These are phyloP conservation scores for Drosophila oshimai DNA, from an alignment of 1,140 invertebrate genomes.

Conservation along the genomic window DNA sequence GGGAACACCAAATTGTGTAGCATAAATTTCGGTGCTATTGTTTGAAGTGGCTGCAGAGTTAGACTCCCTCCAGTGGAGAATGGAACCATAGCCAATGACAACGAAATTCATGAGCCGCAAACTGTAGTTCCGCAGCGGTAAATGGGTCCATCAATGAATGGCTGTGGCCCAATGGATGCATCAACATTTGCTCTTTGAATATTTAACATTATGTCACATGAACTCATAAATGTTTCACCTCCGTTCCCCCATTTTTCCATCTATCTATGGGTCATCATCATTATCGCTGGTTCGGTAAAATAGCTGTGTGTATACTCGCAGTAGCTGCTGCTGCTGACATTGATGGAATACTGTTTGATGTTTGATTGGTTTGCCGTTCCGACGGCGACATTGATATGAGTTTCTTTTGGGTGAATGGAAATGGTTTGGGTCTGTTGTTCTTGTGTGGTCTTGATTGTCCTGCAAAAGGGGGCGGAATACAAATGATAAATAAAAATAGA, in stretches of 20 bases:
- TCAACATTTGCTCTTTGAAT: conserved; percentile 45
- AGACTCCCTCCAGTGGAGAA: background rate
- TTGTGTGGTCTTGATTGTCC: background rate
- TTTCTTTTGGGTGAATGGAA: conserved; percentile 8
- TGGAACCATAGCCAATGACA: conserved; percentile 4
- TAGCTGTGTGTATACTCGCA: background rate
- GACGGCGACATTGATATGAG: conserved; percentile 53
- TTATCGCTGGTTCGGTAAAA: background rate
- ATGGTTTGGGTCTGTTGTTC: background rate
- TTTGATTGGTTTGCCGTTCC: conserved; percentile 63
- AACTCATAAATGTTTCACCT: conserved; percentile 50
- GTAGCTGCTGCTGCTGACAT: conserved; percentile 52
- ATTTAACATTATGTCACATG: conserved; percentile 43
- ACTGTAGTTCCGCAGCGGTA: conserved; percentile 35
- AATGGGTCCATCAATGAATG: conserved; percentile 15
- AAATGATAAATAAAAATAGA: conserved; percentile 41
- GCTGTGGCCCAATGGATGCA: conserved; percentile 5
- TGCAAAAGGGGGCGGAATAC: conserved; percentile 9
- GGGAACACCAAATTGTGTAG: conserved; percentile 50
- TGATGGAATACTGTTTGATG: conserved; percentile 64
- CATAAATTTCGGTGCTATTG: conserved; percentile 60
- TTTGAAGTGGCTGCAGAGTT: conserved; percentile 28
- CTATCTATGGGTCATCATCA: conserved; percentile 3
- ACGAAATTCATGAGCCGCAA: conserved; percentile 56
- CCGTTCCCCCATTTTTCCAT: background rate